Base-by-base conservation (phyloP, 2,888 invertebrate genomes). In the Drosophila tanythrix region DNA sequence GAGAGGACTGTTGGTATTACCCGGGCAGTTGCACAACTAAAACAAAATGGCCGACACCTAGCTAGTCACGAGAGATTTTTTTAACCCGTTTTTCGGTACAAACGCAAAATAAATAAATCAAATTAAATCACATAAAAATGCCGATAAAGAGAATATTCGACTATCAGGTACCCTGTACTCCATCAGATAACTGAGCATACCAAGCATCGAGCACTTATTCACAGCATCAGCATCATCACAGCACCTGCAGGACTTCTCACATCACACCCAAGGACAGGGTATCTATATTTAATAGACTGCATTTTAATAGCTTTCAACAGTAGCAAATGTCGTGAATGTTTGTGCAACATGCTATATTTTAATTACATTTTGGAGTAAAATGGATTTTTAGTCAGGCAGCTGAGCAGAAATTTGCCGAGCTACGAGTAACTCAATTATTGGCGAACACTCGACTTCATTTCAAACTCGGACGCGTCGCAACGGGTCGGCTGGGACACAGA, bases 31-130 rank as follows among this genome's bases (percentile, higher is more conserved):
- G 27, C 43, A 59, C 51, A 67, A 67, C 74, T 62, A 46, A 62
- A 67, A 58, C 74, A 74, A 74, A 62, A 74, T 67, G 62, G 74
- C 74, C 62, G 68, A 74, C 67, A 66, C 66, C 58, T 61, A 43
- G 59, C 57, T 36, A 65, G 36, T 56, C 36, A n/a, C 31, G 21
- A n/a, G 27, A 48, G 75, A 60, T 69, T 63, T 29, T 10, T 25
- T 48, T 52, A 66, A 48, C 36, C 31, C 21, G 35, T 31, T 61
- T 51, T 61, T 61, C 31, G 38, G 31, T 6, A n/a, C 18, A 29
- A 48, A 46, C 31, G 31, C n/a, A 55, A 65, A 66, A 38, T 38
- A 67, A 55, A 43, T 31, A 43, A 57, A 57, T 57, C 10, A 21
- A 38, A 38, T 31, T 27, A 31, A 33, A 67, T 10, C 15, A 25